Evolutionary conservation across 1,140 invertebrate species (phyloP), one percentile per base, ranked within the genome.

Genomic region (Drosophila jambulina): DNA sequence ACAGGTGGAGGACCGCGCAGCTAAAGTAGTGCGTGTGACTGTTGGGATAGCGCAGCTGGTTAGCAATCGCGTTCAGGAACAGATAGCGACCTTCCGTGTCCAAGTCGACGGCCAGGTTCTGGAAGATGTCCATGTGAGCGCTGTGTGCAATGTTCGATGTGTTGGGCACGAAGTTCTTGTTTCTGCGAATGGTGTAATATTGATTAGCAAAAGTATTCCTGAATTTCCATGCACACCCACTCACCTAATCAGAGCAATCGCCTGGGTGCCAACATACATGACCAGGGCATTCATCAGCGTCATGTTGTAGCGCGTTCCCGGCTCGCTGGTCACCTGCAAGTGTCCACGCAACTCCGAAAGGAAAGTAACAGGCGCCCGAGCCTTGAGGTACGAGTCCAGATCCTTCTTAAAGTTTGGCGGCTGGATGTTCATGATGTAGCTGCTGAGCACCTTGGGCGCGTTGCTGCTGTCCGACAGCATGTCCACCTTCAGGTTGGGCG

Each of bases 11-110:
- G 4, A 99, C 94, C 12, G 98, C 97, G 93, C 98, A 99, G 80
- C 98, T 99, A 94, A 99, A 99, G 94, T 99, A 99, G 94, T 99
- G 98, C 2, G 99, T 99, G 93, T 99, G 99, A 82, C 98, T 99
- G 93, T 99, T 99, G 1, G 99, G 99, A 94, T 99, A 99, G 5
- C 99, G 95, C 78, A 99, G 94, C 91, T 99, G 99, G 94, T 99
- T 99, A 27, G 98, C 98, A 78, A 99, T 98, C 1, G 99, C 98
- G 93, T 99, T 99, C 81, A 99, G 94, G 93, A 99, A 99, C 78
- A 99, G 94, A 93, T 99, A 99, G 79, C 96, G 94, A 93, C 98
- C 99, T 94, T 99, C 99, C 15, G 98, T 99, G 93, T 99, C 99
- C 36, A 99, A 95, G 93, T 99, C 98, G 4, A 99, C 98, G 17